Conservation (phyloP, 2,113 vertebrate species). For the Donacobius atricapilla region DNA sequence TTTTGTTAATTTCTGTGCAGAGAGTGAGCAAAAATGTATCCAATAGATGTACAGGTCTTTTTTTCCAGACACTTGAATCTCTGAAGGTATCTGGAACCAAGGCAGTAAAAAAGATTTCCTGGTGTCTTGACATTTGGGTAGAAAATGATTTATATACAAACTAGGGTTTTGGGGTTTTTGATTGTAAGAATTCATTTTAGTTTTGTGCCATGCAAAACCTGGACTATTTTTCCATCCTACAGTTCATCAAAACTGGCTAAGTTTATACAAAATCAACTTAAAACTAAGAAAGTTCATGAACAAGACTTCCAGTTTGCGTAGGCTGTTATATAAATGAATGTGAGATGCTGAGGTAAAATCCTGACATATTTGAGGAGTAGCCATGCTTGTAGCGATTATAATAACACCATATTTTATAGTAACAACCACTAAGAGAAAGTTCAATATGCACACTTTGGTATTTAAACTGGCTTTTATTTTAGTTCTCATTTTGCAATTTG, state of each 20-base stretch:
- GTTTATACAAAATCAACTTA: neutral
- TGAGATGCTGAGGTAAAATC: neutral
- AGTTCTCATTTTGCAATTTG: neutral
- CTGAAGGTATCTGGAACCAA: neutral
- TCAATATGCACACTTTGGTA: neutral
- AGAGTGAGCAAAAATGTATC: neutral
- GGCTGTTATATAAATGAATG: neutral
- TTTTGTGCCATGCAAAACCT: neutral
- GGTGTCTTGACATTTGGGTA: neutral
- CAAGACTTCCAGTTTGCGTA: neutral
- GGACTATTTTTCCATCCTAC: neutral
- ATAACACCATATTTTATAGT: neutral
- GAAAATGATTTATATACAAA: neutral
- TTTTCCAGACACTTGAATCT: neutral
- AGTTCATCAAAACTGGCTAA: neutral
- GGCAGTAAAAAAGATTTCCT: neutral
- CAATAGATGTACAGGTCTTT: neutral
- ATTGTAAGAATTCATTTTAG: neutral
- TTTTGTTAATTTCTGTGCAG: neutral
- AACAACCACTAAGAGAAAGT: neutral
- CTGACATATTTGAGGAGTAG: neutral
- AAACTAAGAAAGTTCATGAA: neutral
- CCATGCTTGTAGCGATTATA: neutral
- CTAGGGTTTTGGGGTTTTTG: neutral
- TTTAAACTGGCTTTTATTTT: neutral